Percentiles rank a stretch among this genome's conserved stretches.
phyloP scores from a whole-genome alignment of 2,888 invertebrate species.

The Eilema griseolum region DNA sequence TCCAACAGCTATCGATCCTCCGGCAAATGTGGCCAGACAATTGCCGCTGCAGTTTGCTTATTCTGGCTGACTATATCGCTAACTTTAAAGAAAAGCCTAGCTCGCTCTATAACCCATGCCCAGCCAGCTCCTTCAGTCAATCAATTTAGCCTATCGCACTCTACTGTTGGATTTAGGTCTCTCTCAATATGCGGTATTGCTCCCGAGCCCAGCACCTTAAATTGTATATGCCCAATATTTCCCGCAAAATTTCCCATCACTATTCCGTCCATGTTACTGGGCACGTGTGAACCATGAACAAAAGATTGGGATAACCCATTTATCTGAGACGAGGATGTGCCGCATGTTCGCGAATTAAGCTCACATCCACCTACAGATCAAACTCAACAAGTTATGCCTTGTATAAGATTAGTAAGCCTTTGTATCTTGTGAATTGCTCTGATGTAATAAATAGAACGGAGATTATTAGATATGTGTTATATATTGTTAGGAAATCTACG shows the following conservation, averaged over 20 bases:
- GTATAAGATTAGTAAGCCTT: conserved; percentile 16
- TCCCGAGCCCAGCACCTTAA: too few species aligned
- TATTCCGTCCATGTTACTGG: conserved; percentile 41
- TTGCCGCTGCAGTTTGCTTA: too few species aligned
- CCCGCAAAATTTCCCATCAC: conserved; percentile 25
- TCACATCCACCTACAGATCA: conserved; percentile 40
- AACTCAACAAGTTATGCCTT: conserved; percentile 43
- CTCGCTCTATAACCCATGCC: too few species aligned
- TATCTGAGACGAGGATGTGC: conserved; percentile 37
- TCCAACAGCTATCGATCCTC: too few species aligned
- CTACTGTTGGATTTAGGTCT: too few species aligned
- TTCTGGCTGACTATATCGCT: too few species aligned
- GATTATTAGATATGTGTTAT: not conserved
- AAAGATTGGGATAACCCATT: conserved; percentile 55
- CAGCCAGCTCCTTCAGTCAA: too few species aligned
- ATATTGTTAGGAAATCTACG: not conserved
- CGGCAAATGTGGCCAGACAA: too few species aligned
- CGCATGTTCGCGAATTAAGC: conserved; percentile 45
- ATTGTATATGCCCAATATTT: not conserved
- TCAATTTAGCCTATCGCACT: too few species aligned
- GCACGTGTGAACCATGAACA: conserved; percentile 52
- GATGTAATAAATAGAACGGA: conserved; percentile 9
- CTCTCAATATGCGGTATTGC: too few species aligned
- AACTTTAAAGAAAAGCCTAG: too few species aligned
- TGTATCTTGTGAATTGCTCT: conserved; percentile 6